Conservation (phyloP, 1,140 invertebrate species). For the Drosophila pachea region DNA sequence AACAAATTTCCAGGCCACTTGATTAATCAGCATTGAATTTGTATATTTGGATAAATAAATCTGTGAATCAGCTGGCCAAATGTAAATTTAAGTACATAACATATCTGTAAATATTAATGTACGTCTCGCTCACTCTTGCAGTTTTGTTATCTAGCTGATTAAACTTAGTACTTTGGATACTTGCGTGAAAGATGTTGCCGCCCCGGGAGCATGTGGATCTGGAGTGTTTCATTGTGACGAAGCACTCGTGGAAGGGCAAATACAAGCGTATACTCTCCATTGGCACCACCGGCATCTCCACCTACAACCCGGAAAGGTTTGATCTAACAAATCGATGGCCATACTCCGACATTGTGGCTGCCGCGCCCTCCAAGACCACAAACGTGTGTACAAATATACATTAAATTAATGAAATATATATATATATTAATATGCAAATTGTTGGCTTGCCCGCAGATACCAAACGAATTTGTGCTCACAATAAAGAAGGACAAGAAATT, state of each 20-base stretch:
- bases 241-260: constrained; percentile 98
- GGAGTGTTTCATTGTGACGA: constrained; percentile 96
- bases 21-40: constrained; percentile 58
- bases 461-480: constrained; percentile 90
- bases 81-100: not conserved
- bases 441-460: constrained; percentile 71
- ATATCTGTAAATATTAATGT: not conserved
- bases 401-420: too few species aligned
- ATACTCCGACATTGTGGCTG: constrained; percentile 89
- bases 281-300: constrained; percentile 96
- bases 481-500: constrained; percentile 94
- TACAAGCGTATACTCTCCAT: constrained; percentile 99
- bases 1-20: constrained; percentile 14
- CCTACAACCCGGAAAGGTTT: constrained; percentile 95
- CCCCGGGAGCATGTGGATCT: constrained; percentile 94
- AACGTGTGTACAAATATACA: constrained; percentile 53
- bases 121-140: not conserved
- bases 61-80: constrained; percentile 47
- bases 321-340: constrained; percentile 97
- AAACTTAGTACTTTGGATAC: constrained; percentile 28
- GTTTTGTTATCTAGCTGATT: constrained; percentile 37
- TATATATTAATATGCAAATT: not conserved
- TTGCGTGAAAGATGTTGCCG: constrained; percentile 83
- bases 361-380: constrained; percentile 82
- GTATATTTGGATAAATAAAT: constrained; percentile 15